Conservation (phyloP, 2,113 vertebrate genomes). For the Asarcornis scutulata region DNA sequence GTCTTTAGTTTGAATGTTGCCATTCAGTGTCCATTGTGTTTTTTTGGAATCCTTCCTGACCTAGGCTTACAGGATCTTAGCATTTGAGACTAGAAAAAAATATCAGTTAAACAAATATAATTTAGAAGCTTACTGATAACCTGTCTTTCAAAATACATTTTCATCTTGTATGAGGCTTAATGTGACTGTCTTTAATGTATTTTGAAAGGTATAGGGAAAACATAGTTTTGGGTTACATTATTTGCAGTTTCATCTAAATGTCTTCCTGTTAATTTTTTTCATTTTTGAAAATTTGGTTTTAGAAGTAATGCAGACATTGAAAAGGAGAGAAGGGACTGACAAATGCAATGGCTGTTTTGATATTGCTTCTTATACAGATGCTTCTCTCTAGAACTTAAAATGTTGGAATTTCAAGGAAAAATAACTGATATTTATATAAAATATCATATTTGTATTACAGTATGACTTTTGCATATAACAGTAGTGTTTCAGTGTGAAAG, state of each 20-base stretch:
- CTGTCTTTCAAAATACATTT: not conserved
- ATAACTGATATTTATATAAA: not conserved
- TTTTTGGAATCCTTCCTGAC: not conserved
- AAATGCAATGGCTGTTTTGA: not conserved
- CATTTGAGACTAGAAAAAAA: not conserved
- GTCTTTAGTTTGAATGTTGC: not conserved
- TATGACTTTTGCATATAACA: slow-evolving; percentile 5
- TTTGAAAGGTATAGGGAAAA: not conserved
- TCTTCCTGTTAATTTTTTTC: not conserved
- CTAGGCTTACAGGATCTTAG: not conserved
- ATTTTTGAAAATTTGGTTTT: slow-evolving; percentile 15
- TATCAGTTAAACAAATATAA: not conserved
- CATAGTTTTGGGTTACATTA: not conserved
- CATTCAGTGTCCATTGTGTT: too few relatives aligned
- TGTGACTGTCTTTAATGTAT: not conserved
- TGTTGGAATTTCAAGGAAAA: not conserved
- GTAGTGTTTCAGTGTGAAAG: not conserved
- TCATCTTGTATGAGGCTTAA: not conserved
- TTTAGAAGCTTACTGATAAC: not conserved
- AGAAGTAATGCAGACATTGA: not conserved
- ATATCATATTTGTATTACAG: not conserved
- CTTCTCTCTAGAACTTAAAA: not conserved
- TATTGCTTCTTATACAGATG: not conserved
- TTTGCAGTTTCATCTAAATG: not conserved
- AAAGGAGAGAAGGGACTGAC: not conserved